These are phyloP conservation scores for Glyphotaelius pellucidus DNA, from an alignment of 2,888 invertebrate genomes.

Conservation along the genomic window DNA sequence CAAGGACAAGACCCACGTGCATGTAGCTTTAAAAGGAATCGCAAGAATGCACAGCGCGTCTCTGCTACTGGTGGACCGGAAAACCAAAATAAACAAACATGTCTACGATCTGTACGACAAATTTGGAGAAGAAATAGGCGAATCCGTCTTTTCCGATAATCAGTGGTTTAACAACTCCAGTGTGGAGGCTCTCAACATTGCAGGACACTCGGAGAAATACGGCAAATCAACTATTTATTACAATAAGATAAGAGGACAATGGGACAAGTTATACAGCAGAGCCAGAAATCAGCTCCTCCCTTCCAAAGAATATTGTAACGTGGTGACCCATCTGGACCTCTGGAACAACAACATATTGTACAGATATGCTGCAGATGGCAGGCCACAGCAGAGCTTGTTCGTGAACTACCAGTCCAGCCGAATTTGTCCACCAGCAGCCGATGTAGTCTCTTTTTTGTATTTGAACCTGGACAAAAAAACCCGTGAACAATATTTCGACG, in stretches of 20 bases:
- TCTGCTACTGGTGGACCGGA: conserved; percentile 60
- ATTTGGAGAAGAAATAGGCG: conserved; percentile 54
- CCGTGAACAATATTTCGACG: conserved; percentile 55
- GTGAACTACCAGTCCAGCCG: conserved; percentile 71
- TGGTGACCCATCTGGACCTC: conserved; percentile 67
- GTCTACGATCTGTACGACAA: conserved; percentile 45
- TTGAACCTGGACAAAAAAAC: conserved; percentile 67
- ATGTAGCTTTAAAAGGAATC: conserved; percentile 53
- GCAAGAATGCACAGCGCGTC: conserved; percentile 62
- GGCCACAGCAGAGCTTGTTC: conserved; percentile 68
- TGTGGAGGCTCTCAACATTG: conserved; percentile 54
- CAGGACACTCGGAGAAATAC: conserved; percentile 55
- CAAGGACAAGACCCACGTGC: conserved; percentile 51
- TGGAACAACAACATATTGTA: conserved; percentile 68
- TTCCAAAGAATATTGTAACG: conserved; percentile 65
- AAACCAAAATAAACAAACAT: conserved; percentile 37
- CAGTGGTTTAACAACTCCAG: conserved; percentile 52
- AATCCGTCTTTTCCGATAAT: conserved; percentile 50
- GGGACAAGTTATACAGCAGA: conserved; percentile 37
- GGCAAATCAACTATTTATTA: conserved; percentile 56
- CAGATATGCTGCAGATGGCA: conserved; percentile 64
- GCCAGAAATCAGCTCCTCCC: conserved; percentile 30
- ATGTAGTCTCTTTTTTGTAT: conserved; percentile 69
- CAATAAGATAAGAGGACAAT: conserved; percentile 48
- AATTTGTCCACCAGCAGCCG: conserved; percentile 70